Evolutionary conservation across 2,888 invertebrate species (phyloP), one percentile per base, ranked within the genome.

Genomic region (Euzetes globulus): DNA sequence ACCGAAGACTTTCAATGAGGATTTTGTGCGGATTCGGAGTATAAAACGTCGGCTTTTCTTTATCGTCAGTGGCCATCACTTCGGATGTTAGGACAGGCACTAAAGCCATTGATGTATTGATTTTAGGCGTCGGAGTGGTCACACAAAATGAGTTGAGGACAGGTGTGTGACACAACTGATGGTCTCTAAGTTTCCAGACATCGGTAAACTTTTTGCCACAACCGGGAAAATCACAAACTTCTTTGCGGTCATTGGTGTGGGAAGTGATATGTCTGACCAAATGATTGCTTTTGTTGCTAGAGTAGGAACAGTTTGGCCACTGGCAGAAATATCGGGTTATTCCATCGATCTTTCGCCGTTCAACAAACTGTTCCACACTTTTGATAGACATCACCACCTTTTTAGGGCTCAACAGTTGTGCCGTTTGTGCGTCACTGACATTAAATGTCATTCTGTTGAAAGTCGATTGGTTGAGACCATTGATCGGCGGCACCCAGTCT

Each of bases 311-410:
- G 37, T n/a, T 22, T 1, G 68, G 68, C 68, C 68, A 68, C 37
- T 22, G 37, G n/a, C 68, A 68, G 41, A 41, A 68, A 41, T 68
- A 68, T 7, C 68, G 37, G 37, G 68, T 68, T 3, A 68, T 37
- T 19, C 68, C 68, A 11, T 68, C 68, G 3, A 68, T 37, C 37
- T 68, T 68, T 37, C 17, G 9, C 19, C 68, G 68, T 13, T 68
- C 68, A 15, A 68, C 68, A 22, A 13, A 68, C 13, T 68, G 41
- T 45, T 68, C 68, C 2, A 68, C 68, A 68, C 33, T 68, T 68
- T 68, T 68, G 19, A 68, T 68, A 68, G 68, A 68, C 68, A 68
- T 68, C 29, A 60, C 60, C 4, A 60, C 60, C n/a, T 60, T 60
- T 33, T 68, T 68, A 19, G 68, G 68, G 13, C 22, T 68, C 68